A percentile compares a stretch with the other conserved stretches of the same genome.
Evolutionary conservation across 2,113 vertebrate genomes (phyloP).

Genomic region (Tiliqua scincoides): DNA sequence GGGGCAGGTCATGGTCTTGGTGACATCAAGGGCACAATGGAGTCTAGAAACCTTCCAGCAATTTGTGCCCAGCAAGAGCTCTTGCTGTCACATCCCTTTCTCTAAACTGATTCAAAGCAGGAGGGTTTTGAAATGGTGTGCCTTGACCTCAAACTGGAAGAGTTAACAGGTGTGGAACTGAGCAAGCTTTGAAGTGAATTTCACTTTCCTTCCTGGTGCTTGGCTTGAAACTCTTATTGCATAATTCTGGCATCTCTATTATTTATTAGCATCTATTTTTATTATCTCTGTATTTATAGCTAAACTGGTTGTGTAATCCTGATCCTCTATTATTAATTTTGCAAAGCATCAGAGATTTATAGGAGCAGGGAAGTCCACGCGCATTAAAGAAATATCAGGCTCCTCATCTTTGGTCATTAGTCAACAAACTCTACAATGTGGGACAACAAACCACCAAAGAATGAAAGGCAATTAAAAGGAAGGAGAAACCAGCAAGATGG

Average conservation of each 20-base stretch:
- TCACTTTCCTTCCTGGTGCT: not conserved
- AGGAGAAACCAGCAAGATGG: too few species aligned
- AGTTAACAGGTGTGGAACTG: not conserved
- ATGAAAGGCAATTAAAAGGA: not conserved
- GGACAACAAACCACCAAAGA: not conserved
- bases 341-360: not conserved
- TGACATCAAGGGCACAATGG: too few species aligned
- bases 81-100: too few species aligned
- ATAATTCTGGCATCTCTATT: constrained; percentile 6
- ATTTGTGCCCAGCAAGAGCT: too few species aligned
- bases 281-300: constrained; percentile 33
- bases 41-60: too few species aligned
- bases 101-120: too few species aligned
- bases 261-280: constrained; percentile 39
- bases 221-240: not conserved
- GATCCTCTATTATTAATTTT: constrained; percentile 16
- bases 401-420: not conserved
- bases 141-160: too few species aligned
- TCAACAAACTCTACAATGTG: not conserved
- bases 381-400: not conserved
- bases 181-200: not conserved
- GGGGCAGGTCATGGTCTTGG: too few species aligned
- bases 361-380: not conserved
- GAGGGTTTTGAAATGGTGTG: too few species aligned
- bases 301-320: constrained; percentile 6